These are phyloP conservation scores for Ligdia adustata DNA, from an alignment of 2,888 invertebrate species.

Conservation along the genomic window DNA sequence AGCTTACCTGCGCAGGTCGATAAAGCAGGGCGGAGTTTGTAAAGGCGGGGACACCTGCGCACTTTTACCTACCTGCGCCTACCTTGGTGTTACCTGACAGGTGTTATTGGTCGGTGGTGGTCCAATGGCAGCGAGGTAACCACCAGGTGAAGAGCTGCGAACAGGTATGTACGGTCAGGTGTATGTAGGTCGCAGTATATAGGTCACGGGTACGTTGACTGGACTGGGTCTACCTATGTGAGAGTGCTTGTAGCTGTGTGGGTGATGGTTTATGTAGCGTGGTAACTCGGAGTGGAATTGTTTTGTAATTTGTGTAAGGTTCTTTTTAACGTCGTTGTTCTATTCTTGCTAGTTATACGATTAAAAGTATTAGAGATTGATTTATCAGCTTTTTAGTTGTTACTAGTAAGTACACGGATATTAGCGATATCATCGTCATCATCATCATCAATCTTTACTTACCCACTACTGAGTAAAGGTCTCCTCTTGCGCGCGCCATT, in stretches of 20 bases:
- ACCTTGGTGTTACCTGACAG: conserved; percentile 72
- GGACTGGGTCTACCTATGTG: too few species aligned
- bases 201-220: conserved; percentile 45
- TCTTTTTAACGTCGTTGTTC: too few species aligned
- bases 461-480: too few species aligned
- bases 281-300: not conserved
- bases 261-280: conserved; percentile 4
- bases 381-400: too few species aligned
- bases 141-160: conserved; percentile 41
- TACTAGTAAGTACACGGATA: too few species aligned
- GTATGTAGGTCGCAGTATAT: conserved; percentile 36
- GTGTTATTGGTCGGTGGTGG: conserved; percentile 56
- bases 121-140: conserved; percentile 45
- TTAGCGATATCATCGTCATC: too few species aligned
- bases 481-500: too few species aligned
- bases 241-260: not conserved
- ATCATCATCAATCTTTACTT: too few species aligned
- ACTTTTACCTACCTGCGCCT: conserved; percentile 56
- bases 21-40: conserved; percentile 60
- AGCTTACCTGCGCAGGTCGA: conserved; percentile 81
- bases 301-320: not conserved
- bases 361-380: too few species aligned
- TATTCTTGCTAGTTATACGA: too few species aligned
- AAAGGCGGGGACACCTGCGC: conserved; percentile 43
- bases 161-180: conserved; percentile 46